Percentiles rank a stretch among this genome's conserved stretches.
Conservation (phyloP, 2,797 vertebrate species). For the Nasua narica region DNA sequence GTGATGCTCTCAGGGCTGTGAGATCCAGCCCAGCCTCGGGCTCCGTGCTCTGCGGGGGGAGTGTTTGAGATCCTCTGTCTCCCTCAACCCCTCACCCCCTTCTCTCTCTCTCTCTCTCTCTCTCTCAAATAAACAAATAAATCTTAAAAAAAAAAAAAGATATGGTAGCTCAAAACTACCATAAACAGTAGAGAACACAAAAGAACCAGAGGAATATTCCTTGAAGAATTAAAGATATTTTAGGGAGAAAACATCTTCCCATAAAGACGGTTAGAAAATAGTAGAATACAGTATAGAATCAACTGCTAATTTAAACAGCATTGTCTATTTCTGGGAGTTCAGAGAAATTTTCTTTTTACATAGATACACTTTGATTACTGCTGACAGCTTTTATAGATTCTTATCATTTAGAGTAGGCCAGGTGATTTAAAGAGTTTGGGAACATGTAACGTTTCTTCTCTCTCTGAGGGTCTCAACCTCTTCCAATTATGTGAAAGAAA, state of each 20-base stretch:
- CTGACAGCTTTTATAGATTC: not conserved
- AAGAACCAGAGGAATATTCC: not conserved
- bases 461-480: not conserved
- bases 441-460: not conserved
- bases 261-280: not conserved
- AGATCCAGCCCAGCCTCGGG: not conserved
- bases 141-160: not conserved
- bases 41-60: not conserved
- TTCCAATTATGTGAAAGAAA: not conserved
- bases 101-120: not conserved
- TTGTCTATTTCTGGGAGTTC: not conserved
- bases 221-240: not conserved
- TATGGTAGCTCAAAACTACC: not conserved
- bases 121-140: not conserved
- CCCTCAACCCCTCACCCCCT: not conserved
- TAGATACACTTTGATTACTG: not conserved
- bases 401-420: not conserved
- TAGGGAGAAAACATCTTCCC: not conserved
- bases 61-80: not conserved
- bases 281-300: not conserved
- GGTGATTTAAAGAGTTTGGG: not conserved
- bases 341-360: not conserved
- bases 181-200: not conserved
- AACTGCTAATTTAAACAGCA: not conserved
- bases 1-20: not conserved